A percentile compares a stretch with the other conserved stretches of the same genome.
Evolutionary conservation across 1,140 invertebrate species (phyloP).

Genomic region (Zaprionus taronus): DNA sequence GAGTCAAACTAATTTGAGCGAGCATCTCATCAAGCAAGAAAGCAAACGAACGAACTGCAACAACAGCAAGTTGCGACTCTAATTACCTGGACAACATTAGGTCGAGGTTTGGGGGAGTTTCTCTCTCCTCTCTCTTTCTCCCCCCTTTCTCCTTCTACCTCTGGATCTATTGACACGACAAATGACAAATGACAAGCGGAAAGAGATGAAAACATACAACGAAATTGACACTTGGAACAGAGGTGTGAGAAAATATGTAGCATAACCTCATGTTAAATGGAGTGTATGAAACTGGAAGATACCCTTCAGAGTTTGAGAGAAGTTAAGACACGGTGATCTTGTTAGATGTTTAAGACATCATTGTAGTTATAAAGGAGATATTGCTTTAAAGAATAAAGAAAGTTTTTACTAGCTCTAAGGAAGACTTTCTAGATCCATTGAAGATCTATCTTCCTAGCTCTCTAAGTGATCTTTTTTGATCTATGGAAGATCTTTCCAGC

Average conservation of each 20-base stretch:
- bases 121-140: neutral
- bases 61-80: slow-evolving; percentile 45
- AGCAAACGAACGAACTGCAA: slow-evolving; percentile 6
- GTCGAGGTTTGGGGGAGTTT: slow-evolving; percentile 19
- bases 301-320: slow-evolving; percentile 10
- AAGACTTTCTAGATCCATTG: too few species aligned
- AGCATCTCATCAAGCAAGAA: slow-evolving; percentile 14
- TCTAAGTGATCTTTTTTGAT: too few species aligned
- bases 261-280: neutral
- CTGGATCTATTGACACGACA: slow-evolving; percentile 41
- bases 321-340: too few species aligned
- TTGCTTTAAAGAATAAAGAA: too few species aligned
- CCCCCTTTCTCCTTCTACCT: neutral
- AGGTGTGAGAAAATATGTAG: slow-evolving; percentile 45
- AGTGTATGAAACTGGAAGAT: slow-evolving; percentile 8
- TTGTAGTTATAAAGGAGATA: fast-evolving
- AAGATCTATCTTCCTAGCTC: too few species aligned
- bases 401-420: too few species aligned
- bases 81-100: slow-evolving; percentile 55
- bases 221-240: slow-evolving; percentile 33
- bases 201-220: slow-evolving; percentile 25
- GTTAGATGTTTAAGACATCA: too few species aligned
- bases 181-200: slow-evolving; percentile 56
- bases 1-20: slow-evolving; percentile 32
- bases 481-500: neutral